Percentiles rank a stretch among this genome's conserved stretches.
Evolutionary conservation across 2,797 vertebrate species (phyloP).

Genomic region (Enteromius afrohamiltoni): DNA sequence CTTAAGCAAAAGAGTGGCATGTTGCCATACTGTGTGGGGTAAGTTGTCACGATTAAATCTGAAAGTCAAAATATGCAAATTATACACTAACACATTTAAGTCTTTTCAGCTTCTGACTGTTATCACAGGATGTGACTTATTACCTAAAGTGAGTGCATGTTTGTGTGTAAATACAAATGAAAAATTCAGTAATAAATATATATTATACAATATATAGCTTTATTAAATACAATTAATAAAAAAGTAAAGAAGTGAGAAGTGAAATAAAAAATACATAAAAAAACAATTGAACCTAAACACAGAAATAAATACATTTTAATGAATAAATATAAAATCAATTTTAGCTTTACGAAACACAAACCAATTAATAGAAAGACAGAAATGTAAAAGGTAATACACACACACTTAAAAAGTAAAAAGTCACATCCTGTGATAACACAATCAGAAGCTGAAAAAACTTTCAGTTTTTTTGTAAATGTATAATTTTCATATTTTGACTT

Average conservation of each 20-base stretch:
- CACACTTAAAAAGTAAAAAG: not conserved
- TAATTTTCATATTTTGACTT: slow-evolving; percentile 65
- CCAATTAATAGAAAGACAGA: not conserved
- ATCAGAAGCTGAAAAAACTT: not conserved
- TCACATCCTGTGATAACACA: not conserved
- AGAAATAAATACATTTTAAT: not conserved
- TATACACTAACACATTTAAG: too few species aligned
- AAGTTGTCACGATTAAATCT: not conserved
- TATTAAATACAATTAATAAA: not conserved
- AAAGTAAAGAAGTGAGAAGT: not conserved
- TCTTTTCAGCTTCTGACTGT: too few species aligned
- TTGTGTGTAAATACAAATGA: not conserved
- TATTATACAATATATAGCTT: not conserved
- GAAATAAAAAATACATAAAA: not conserved
- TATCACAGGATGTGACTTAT: too few species aligned
- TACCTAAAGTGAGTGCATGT: too few species aligned
- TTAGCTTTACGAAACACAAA: not conserved
- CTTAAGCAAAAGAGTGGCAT: not conserved
- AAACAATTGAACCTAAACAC: not conserved
- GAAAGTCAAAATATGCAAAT: too few species aligned
- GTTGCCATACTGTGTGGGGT: not conserved
- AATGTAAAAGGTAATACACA: not conserved
- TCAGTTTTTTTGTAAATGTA: too few species aligned
- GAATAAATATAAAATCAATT: not conserved
- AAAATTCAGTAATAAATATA: not conserved